A percentile compares a stretch with the other conserved stretches of the same genome.
Evolutionary conservation across 1,140 invertebrate species (phyloP).

Genomic region (Hestina assimilis): DNA sequence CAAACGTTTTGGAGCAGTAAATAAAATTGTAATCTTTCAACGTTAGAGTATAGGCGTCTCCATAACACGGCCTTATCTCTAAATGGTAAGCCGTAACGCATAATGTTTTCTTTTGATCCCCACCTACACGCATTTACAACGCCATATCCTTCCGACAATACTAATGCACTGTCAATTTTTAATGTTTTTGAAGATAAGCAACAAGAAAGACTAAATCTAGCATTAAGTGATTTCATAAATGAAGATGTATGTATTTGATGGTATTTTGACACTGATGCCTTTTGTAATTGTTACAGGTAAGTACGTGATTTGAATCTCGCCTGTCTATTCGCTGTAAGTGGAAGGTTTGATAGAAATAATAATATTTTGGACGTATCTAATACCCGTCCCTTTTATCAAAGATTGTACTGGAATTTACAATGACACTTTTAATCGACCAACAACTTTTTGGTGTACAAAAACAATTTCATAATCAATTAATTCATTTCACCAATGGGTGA

Average conservation of each 20-base stretch:
- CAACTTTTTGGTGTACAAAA: too few species aligned
- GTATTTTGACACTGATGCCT: constrained; percentile 42
- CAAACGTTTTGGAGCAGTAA: constrained; percentile 75
- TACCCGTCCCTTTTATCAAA: not conserved
- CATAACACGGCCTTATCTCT: constrained; percentile 66
- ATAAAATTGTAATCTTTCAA: constrained; percentile 74
- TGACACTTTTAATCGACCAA: too few species aligned
- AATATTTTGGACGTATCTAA: too few species aligned
- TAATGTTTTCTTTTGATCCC: constrained; percentile 70
- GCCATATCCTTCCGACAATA: constrained; percentile 63
- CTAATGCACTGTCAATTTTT: constrained; percentile 76
- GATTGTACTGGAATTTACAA: too few species aligned
- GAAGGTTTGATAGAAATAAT: not conserved
- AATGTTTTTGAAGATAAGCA: constrained; percentile 59
- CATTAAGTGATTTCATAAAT: constrained; percentile 34
- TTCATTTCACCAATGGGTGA: too few species aligned
- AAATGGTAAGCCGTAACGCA: constrained; percentile 62
- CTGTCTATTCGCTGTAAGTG: not conserved
- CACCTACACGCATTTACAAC: constrained; percentile 66
- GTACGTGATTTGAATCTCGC: constrained; percentile 13
- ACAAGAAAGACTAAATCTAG: constrained; percentile 43
- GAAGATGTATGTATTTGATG: constrained; percentile 34
- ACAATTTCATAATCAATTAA: too few species aligned
- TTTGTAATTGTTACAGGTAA: constrained; percentile 42
- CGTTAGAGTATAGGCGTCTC: constrained; percentile 64